Percentiles rank a stretch among this genome's conserved stretches.
These are phyloP conservation scores for Ichneumoninae sp. DNA, from an alignment of 2,888 invertebrate genomes.

Conservation along the genomic window DNA sequence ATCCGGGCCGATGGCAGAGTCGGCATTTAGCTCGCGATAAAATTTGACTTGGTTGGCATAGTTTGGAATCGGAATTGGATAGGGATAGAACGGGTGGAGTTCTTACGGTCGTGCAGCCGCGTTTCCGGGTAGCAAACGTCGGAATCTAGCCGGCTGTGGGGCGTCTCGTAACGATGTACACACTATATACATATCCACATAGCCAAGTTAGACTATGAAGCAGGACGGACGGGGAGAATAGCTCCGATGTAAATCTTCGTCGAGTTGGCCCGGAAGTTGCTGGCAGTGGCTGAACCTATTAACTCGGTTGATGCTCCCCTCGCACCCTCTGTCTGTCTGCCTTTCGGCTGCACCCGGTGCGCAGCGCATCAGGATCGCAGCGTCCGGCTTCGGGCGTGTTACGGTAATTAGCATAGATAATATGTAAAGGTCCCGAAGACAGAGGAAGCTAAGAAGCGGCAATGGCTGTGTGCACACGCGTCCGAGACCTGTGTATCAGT, in stretches of 20 bases:
- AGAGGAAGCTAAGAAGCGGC: constrained; percentile 44
- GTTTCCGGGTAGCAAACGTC: too few species aligned
- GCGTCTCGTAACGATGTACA: background rate
- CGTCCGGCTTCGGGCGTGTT: constrained; percentile 69
- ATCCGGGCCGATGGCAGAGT: too few species aligned
- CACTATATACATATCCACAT: background rate
- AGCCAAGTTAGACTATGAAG: constrained; percentile 40
- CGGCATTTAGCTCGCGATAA: too few species aligned
- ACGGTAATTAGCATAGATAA: constrained; percentile 82
- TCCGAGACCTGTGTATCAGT: constrained; percentile 44
- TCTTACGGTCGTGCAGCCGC: too few species aligned
- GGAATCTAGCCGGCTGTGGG: too few species aligned
- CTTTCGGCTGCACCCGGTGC: constrained; percentile 24
- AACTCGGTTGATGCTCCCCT: constrained; percentile 50
- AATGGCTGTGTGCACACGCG: constrained; percentile 35
- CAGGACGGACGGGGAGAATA: constrained; percentile 30
- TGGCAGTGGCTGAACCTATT: constrained; percentile 60
- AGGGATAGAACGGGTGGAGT: too few species aligned
- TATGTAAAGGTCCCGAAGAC: constrained; percentile 65
- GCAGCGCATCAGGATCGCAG: constrained; percentile 58
- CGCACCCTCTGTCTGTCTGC: constrained; percentile 43
- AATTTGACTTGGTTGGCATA: too few species aligned
- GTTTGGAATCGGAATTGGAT: too few species aligned
- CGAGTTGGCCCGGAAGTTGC: constrained; percentile 58
- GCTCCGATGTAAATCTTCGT: constrained; percentile 57